Conservation (phyloP, 2,888 invertebrate genomes). For the Drosophila formosana region DNA sequence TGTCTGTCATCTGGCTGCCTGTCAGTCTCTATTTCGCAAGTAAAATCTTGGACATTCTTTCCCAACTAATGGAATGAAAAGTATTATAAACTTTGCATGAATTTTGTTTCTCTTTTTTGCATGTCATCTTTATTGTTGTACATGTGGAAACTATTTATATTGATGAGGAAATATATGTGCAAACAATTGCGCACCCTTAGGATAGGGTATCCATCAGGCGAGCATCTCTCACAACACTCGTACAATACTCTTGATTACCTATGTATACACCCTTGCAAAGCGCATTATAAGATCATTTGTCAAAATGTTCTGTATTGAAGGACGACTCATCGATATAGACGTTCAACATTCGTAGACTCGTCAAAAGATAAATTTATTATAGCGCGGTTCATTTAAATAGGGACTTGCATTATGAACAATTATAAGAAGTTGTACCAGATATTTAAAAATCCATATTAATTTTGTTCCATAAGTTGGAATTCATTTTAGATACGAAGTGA, state of each 20-base stretch:
- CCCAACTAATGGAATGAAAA: slow-evolving; percentile 1
- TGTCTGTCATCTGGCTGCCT: slow-evolving; percentile 12
- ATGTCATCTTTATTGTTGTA: background rate
- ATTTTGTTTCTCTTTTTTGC: background rate
- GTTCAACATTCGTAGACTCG: background rate
- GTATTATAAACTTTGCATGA: background rate
- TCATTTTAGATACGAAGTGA: background rate
- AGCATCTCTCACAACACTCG: background rate
- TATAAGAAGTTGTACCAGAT: background rate
- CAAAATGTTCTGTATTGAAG: slow-evolving; percentile 14
- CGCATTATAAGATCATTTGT: slow-evolving; percentile 18
- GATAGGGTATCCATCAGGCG: background rate
- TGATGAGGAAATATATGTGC: background rate
- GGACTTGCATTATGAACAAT: background rate
- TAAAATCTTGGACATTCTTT: slow-evolving; percentile 3
- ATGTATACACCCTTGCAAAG: slow-evolving; percentile 5
- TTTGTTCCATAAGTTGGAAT: background rate
- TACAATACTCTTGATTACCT: background rate
- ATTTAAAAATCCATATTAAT: background rate
- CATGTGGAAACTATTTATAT: slow-evolving; percentile 1
- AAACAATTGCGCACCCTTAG: background rate
- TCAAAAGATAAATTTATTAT: background rate
- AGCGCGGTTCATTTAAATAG: background rate
- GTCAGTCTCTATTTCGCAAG: slow-evolving; percentile 14
- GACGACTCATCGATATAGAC: background rate